Base-by-base conservation (phyloP, 2,797 vertebrate species). In the Sorex maritimensis region DNA sequence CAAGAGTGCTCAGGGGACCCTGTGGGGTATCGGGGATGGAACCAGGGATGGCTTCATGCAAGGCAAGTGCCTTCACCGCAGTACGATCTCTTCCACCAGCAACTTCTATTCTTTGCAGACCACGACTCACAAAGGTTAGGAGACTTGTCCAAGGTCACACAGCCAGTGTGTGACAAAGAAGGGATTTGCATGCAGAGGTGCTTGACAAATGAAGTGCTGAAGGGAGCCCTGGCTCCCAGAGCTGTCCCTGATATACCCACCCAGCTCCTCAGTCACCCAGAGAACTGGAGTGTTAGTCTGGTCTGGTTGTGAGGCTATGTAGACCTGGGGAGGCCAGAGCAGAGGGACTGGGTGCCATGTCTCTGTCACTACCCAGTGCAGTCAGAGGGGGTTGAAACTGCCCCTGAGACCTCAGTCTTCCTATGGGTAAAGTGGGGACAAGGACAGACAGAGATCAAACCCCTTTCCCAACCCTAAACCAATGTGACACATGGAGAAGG, bases 91-190 rank as follows among this genome's bases (percentile, higher is more conserved):
- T 61, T 21, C 21, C 4, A 4, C 58, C 58, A 5, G 26, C 23
- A 79, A 9, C 44, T 46, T 7, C 12, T 84, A 55, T 81, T 85
- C 65, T 91, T 69, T 82, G 74, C 24, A 71, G 44, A 23, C 4
- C 5, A 81, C 26, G 65, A 17, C 44, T 75, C 75, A 52, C 67
- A 75, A 82, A 92, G 71, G 63, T 87, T 65, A 77, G n/a, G 44
- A 38, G 84, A n/a, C 46, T 86, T 65, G 19, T 75, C 68, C 75
- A 90, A 86, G 44, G 65, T 84, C 86, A 75, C 69, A 19, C 5
- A 85, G 79, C 15, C 44, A 72, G 15, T 3, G 10, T 80, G 15
- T 3, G 15, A 73, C 79, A 10, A 34, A 86, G 63, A 61, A 46
- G 55, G 69, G 14, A 26, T 38, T 87, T 44, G 13, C 1, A n/a